Evolutionary conservation across 37 sponge, comb jelly and placozoan species (phyloP), one percentile per base, ranked within the genome.

Genomic region (Agelas oroides): DNA sequence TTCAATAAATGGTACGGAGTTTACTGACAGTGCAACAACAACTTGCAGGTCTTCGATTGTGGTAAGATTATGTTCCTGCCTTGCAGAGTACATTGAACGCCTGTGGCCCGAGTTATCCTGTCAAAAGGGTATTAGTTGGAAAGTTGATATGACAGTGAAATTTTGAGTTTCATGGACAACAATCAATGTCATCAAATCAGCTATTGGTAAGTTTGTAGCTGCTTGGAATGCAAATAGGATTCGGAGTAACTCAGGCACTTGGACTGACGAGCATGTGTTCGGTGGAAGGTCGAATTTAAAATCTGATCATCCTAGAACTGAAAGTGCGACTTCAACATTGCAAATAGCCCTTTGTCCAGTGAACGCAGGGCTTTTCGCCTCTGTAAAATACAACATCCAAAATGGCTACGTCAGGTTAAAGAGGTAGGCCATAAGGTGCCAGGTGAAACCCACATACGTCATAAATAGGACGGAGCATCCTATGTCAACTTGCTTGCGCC

Each of bases 141-240:
- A 61, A 36, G 52, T 84, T 40, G 65, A 84, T 32, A 71, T 84
- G 71, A 37, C 35, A 52, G 21, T 36, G 20, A 84, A 84, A 52
- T 84, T 84, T 36, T 84, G 76, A 39, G 85, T 84, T 23, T 83
- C 85, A 2, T 73, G 68, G 74, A 59, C 39, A 25, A 66, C 76
- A 18, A 60, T 84, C 31, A 58, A 59, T 41, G 76, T 84, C 14
- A 61, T 36, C n/a, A 20, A 21, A 16, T 14, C 12, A 13, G 76
- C 63, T 39, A 17, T 77, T 23, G 15, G 21, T 2, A 53, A 27
- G 16, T 84, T 84, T 53, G 24, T 84, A 13, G 20, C 21, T 30
- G 36, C 85, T 39, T 84, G 85, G 85, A 84, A 84, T 84, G 63
- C 62, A 30, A 65, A 84, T 60, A n/a, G 62, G 12, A 84, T 84